phyloP scores from a whole-genome alignment of 1,140 invertebrate genomes.

The Procambarus clarkii region DNA sequence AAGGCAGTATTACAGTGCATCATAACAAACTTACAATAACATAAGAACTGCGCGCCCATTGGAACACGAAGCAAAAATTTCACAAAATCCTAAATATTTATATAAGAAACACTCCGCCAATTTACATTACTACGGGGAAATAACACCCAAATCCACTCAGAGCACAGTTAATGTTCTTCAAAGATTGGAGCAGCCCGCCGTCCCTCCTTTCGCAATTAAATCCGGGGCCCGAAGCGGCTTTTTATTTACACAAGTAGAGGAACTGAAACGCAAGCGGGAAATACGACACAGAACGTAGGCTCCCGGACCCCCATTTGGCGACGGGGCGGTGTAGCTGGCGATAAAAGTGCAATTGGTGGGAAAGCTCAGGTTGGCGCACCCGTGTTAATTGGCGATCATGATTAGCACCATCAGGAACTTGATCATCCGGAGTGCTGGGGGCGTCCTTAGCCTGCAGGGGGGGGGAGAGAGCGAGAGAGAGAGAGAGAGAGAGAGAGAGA shows the following conservation, averaged over 20 bases:
- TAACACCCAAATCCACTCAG: neutral
- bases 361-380: conserved; percentile 31
- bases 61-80: no score
- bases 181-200: neutral
- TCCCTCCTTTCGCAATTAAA: conserved; percentile 11
- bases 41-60: no score
- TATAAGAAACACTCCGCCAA: no score
- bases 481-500: neutral
- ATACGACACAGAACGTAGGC: conserved; percentile 18
- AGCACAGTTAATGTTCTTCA: conserved; percentile 5
- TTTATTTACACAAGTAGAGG: conserved; percentile 24
- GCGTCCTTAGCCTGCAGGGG: neutral
- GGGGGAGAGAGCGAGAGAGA: neutral
- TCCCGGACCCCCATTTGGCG: conserved; percentile 29
- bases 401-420: conserved; percentile 67
- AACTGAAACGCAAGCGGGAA: conserved; percentile 5
- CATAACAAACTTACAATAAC: no score
- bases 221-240: neutral
- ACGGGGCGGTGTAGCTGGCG: neutral
- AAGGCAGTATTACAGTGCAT: no score
- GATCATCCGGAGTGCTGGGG: conserved; percentile 66
- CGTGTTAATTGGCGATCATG: conserved; percentile 54
- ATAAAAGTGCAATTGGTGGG: conserved; percentile 67
- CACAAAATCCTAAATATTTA: no score
- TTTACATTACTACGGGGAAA: neutral